These are phyloP conservation scores for Phymanthus crucifer DNA, from an alignment of 92 coral and sea anemone genomes.

Conservation along the genomic window DNA sequence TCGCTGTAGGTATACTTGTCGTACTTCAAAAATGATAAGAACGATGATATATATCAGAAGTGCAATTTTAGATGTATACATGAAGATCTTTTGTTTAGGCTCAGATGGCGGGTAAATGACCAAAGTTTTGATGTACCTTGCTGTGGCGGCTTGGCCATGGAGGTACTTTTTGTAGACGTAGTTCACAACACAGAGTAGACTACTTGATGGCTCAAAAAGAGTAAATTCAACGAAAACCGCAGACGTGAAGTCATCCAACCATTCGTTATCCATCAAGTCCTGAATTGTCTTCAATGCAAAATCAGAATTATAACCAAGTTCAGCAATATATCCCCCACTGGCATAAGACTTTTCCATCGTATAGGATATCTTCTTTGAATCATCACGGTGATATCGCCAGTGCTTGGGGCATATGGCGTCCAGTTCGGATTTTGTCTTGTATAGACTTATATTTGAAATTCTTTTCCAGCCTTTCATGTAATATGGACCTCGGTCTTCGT, in stretches of 20 bases:
- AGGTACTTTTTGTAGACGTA: conserved; percentile 59
- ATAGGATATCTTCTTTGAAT: conserved; percentile 23
- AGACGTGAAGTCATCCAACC: conserved; percentile 68
- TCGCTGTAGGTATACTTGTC: conserved; percentile 51
- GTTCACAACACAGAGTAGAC: conserved; percentile 69
- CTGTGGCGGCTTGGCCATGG: conserved; percentile 55
- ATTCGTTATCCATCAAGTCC: conserved; percentile 45
- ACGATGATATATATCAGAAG: conserved; percentile 53
- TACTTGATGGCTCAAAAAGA: conserved; percentile 73
- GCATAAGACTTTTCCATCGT: conserved; percentile 25
- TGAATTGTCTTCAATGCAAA: conserved; percentile 61
- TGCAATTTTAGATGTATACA: conserved; percentile 51
- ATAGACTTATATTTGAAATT: conserved; percentile 36
- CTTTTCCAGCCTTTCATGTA: conserved; percentile 68
- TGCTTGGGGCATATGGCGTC: conserved; percentile 28
- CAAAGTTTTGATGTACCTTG: conserved; percentile 43
- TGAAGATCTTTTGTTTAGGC: conserved; percentile 45
- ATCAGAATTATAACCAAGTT: conserved; percentile 69
- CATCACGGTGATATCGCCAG: conserved; percentile 66
- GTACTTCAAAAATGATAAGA: conserved; percentile 53
- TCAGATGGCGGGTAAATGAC: conserved; percentile 68
- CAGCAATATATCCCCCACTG: conserved; percentile 76
- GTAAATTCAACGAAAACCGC: conserved; percentile 82
- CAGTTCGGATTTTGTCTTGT: not conserved
- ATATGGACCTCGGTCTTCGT: conserved; percentile 70